These are phyloP conservation scores for Lordiphosa stackelbergi DNA, from an alignment of 1,140 invertebrate genomes.

Conservation along the genomic window DNA sequence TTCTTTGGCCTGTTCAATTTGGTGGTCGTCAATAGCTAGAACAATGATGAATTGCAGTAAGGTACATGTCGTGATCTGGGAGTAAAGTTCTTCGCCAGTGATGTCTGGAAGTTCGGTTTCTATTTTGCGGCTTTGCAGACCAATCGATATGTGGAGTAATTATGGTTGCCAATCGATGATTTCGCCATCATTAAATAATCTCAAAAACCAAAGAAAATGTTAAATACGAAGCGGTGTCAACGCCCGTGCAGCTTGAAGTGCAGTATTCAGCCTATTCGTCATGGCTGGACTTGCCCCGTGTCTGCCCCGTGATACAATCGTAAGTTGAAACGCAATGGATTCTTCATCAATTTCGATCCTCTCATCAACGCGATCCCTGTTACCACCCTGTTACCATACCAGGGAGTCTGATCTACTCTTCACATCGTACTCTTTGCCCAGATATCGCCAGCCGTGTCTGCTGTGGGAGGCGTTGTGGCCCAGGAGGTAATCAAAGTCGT, in stretches of 20 bases:
- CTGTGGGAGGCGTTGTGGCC: constrained; percentile 93
- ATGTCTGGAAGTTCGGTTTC: too few relatives aligned
- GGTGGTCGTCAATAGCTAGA: too few relatives aligned
- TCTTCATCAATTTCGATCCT: constrained; percentile 69
- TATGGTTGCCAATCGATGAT: constrained; percentile 33
- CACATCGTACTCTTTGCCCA: too few relatives aligned
- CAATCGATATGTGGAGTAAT: constrained; percentile 94
- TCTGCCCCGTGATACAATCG: too few relatives aligned
- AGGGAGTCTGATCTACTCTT: too few relatives aligned
- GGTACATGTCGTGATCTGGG: too few relatives aligned
- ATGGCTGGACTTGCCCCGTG: constrained; percentile 61
- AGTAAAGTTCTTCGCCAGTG: constrained; percentile 92
- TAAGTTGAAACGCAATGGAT: constrained; percentile 82
- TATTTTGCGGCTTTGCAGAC: too few relatives aligned
- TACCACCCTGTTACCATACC: too few relatives aligned
- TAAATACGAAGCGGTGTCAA: constrained; percentile 78
- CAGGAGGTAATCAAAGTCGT: constrained; percentile 98
- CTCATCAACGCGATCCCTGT: too few relatives aligned
- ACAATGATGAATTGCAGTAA: too few relatives aligned
- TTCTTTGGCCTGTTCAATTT: too few relatives aligned
- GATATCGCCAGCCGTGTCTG: constrained; percentile 89
- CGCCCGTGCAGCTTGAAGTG: constrained; percentile 78
- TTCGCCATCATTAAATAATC: constrained; percentile 79
- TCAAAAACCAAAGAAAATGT: constrained; percentile 79
- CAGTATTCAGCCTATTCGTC: constrained; percentile 84